phyloP scores from a whole-genome alignment of 1,140 invertebrate species.

The Orius insidiosus region DNA sequence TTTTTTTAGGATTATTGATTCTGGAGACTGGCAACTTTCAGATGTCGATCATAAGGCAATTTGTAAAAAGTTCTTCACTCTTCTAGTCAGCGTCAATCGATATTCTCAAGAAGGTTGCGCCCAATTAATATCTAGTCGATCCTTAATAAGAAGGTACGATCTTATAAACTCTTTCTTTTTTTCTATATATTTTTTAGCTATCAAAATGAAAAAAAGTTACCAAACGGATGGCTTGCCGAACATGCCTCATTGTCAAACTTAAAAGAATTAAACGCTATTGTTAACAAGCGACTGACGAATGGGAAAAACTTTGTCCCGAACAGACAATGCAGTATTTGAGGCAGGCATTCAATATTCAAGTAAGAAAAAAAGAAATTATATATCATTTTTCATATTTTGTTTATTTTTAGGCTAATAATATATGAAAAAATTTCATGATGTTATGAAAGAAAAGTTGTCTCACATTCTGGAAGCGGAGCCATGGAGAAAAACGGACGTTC shows the following conservation, averaged over 20 bases:
- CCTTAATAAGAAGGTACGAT: slow-evolving; percentile 14
- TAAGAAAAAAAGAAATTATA: too few species aligned
- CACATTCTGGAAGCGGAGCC: slow-evolving; percentile 74
- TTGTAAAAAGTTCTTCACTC: slow-evolving; percentile 49
- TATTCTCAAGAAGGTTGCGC: slow-evolving; percentile 83
- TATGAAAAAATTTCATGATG: slow-evolving; percentile 77
- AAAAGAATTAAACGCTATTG: slow-evolving; percentile 52
- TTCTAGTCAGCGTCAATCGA: slow-evolving; percentile 65
- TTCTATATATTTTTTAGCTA: neutral
- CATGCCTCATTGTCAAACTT: slow-evolving; percentile 55
- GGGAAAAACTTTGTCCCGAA: slow-evolving; percentile 17
- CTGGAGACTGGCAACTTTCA: slow-evolving; percentile 44
- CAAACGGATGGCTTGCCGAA: slow-evolving; percentile 29
- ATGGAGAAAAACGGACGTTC: slow-evolving; percentile 85
- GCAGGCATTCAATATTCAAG: slow-evolving; percentile 63
- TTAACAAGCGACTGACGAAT: slow-evolving; percentile 52
- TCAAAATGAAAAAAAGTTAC: slow-evolving; percentile 8
- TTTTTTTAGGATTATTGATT: too few species aligned
- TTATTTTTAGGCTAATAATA: slow-evolving; percentile 65
- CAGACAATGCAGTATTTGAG: slow-evolving; percentile 34
- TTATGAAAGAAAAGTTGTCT: slow-evolving; percentile 68
- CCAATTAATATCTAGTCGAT: slow-evolving; percentile 29
- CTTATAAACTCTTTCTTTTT: neutral
- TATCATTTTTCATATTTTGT: slow-evolving; percentile 13
- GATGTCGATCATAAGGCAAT: slow-evolving; percentile 49